Percentiles rank a stretch among this genome's conserved stretches.
phyloP scores from a whole-genome alignment of 2,113 vertebrate genomes.

The Nestor notabilis region DNA sequence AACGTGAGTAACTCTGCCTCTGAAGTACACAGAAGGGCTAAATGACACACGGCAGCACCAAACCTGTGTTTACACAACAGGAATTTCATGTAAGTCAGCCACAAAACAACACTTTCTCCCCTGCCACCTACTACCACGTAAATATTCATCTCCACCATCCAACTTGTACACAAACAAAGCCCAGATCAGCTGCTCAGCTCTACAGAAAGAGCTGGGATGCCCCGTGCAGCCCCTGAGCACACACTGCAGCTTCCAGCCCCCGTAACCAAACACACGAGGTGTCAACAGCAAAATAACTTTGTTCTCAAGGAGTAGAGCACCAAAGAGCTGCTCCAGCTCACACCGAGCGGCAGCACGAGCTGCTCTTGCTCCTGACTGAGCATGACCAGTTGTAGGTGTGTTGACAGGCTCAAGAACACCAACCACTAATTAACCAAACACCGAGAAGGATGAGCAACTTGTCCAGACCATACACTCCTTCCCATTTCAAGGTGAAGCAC shows the following conservation, averaged over 20 bases:
- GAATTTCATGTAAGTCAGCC: accelerated
- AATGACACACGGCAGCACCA: neutral
- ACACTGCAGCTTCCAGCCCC: neutral
- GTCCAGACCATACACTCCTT: accelerated
- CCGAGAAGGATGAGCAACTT: accelerated
- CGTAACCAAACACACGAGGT: accelerated
- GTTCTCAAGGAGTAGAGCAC: neutral
- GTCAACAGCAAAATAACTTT: neutral
- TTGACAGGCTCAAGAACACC: neutral
- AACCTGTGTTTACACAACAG: neutral
- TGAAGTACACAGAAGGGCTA: too few relatives aligned
- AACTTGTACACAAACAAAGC: neutral
- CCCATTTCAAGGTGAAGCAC: accelerated
- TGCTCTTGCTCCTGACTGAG: neutral
- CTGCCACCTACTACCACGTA: neutral
- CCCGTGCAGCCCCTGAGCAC: accelerated
- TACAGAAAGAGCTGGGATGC: accelerated
- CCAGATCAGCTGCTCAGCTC: accelerated
- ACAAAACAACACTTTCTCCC: neutral
- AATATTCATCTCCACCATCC: neutral
- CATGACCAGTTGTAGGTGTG: neutral
- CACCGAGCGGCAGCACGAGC: accelerated
- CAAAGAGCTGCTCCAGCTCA: neutral
- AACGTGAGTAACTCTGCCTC: neutral
- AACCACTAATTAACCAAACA: neutral